Percentiles rank a stretch among this genome's conserved stretches.
These are phyloP conservation scores for Biston stratarius DNA, from an alignment of 2,888 invertebrate genomes.

Conservation along the genomic window DNA sequence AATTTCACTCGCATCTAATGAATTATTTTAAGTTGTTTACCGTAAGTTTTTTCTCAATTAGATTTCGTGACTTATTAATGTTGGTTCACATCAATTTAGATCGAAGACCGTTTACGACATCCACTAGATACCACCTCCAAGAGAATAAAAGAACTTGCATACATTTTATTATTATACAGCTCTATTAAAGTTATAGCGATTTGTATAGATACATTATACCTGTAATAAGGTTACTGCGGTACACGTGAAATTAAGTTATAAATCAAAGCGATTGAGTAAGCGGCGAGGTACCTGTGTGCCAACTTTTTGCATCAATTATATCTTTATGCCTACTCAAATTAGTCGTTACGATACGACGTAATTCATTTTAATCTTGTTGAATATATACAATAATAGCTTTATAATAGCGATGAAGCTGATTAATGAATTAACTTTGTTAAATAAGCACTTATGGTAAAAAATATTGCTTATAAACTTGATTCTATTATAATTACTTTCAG, in stretches of 20 bases:
- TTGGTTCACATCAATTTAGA: no score
- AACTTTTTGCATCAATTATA: slow-evolving; percentile 54
- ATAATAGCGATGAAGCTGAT: not conserved
- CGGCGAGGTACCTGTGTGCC: slow-evolving; percentile 8
- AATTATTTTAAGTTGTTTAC: no score
- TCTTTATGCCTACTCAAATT: slow-evolving; percentile 36
- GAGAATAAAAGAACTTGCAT: not conserved
- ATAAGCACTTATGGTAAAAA: not conserved
- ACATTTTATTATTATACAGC: not conserved
- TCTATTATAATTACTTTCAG: not conserved
- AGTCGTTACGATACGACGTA: slow-evolving; percentile 29
- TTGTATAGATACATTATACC: slow-evolving; percentile 16
- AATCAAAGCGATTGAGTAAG: slow-evolving; percentile 45
- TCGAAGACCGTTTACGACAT: no score
- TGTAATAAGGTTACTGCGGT: slow-evolving; percentile 5
- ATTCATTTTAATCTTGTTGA: not conserved
- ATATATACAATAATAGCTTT: not conserved
- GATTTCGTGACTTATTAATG: no score
- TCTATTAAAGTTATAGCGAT: slow-evolving; percentile 11
- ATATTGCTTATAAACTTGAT: not conserved
- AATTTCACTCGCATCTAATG: slow-evolving; percentile 25
- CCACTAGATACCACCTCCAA: no score
- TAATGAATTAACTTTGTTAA: not conserved
- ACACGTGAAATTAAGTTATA: slow-evolving; percentile 51
- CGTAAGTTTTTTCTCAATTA: no score